phyloP scores from a whole-genome alignment of 37 sponge, comb jelly and placozoan species.

The Eunapius fragilis region DNA sequence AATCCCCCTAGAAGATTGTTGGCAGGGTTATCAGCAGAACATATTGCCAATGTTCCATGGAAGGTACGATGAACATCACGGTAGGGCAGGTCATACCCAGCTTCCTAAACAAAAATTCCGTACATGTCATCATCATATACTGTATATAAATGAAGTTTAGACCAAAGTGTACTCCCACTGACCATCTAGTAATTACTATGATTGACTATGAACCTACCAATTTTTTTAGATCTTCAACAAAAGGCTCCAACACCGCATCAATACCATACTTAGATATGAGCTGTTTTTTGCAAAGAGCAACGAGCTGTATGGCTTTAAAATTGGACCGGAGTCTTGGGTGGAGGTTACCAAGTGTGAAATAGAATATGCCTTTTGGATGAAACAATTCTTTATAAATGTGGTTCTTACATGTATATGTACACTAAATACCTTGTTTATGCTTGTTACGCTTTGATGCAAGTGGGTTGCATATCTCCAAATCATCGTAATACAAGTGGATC shows the following conservation, averaged over 20 bases:
- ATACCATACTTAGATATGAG: constrained; percentile 24
- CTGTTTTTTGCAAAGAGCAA: constrained; percentile 2
- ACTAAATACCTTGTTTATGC: constrained; percentile 57
- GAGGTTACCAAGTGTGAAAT: constrained; percentile 49
- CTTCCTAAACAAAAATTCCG: constrained; percentile 13
- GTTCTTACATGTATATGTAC: constrained; percentile 3
- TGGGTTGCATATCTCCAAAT: constrained; percentile 68
- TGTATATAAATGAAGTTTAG: background rate
- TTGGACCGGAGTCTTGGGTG: constrained; percentile 25
- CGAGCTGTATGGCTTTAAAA: constrained; percentile 27
- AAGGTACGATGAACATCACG: background rate
- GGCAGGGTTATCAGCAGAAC: constrained; percentile 52
- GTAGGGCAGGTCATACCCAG: background rate
- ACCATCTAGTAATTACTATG: background rate
- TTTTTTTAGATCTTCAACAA: constrained; percentile 45
- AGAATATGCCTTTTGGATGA: constrained; percentile 31
- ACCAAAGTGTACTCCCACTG: background rate
- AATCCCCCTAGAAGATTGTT: constrained; percentile 42
- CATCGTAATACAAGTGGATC: constrained; percentile 64
- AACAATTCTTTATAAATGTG: background rate
- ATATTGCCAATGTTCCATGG: constrained; percentile 36
- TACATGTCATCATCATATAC: background rate
- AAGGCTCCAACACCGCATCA: constrained; percentile 32
- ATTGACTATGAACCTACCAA: constrained; percentile 9
- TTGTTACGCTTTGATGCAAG: constrained; percentile 26